phyloP scores from a whole-genome alignment of 2,113 vertebrate genomes.

The Corythornis cristatus region DNA sequence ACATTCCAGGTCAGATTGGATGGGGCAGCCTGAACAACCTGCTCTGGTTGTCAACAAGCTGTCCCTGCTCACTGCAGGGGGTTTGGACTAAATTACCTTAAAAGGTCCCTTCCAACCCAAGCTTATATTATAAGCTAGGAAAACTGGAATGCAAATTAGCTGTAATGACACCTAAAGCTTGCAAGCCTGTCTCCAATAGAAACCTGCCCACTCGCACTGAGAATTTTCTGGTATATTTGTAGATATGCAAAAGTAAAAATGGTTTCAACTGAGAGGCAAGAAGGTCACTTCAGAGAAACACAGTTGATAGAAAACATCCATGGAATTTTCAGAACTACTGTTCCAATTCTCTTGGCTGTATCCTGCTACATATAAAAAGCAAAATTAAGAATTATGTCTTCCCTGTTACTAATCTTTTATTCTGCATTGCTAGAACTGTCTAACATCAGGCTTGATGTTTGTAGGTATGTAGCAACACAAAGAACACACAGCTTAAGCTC shows the following conservation, averaged over 20 bases:
- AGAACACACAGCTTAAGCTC: neutral
- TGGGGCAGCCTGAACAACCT: too few relatives aligned
- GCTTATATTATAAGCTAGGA: neutral
- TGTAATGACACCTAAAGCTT: neutral
- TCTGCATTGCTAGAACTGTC: neutral
- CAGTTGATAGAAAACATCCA: conserved; percentile 44
- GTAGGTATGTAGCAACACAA: neutral
- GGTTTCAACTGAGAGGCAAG: neutral
- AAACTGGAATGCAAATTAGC: conserved; percentile 1
- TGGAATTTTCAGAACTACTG: neutral
- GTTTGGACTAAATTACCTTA: neutral
- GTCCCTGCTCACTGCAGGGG: neutral
- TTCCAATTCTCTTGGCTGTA: neutral
- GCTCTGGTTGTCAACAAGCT: too few relatives aligned
- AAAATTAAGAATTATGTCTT: neutral
- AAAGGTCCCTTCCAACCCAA: neutral
- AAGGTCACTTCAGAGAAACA: conserved; percentile 16
- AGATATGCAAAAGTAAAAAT: conserved; percentile 23
- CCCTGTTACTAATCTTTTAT: neutral
- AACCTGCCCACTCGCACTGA: neutral
- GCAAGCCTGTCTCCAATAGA: neutral
- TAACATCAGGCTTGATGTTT: neutral
- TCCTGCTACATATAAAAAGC: neutral
- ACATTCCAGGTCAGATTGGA: neutral
- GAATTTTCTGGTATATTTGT: conserved; percentile 16